Evolutionary conservation across 2,888 invertebrate genomes (phyloP).

Genomic region (Diplazon laetatorius): DNA sequence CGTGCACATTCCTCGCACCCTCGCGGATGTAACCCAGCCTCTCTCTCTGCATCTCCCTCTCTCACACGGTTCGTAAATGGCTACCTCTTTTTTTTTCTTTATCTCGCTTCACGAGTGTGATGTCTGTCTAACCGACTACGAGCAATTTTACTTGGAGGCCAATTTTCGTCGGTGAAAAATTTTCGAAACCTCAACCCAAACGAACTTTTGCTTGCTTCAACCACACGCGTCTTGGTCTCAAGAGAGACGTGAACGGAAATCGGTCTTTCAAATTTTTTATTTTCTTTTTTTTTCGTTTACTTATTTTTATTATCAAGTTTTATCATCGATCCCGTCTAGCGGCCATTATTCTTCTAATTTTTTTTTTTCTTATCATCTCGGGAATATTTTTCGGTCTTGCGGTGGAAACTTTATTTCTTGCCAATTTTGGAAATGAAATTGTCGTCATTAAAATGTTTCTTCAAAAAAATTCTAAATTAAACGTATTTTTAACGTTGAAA

Average conservation of each 20-base stretch:
- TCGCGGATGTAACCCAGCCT: slow-evolving; percentile 42
- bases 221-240: not conserved
- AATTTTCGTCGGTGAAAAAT: slow-evolving; percentile 46
- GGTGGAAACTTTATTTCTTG: no score
- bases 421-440: no score
- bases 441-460: no score
- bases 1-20: slow-evolving; percentile 28
- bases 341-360: not conserved
- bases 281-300: no score
- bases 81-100: slow-evolving; percentile 2
- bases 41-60: not conserved
- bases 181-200: slow-evolving; percentile 10
- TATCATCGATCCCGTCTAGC: no score
- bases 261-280: no score
- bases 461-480: no score
- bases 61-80: not conserved
- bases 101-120: not conserved
- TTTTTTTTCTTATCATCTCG: no score
- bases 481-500: no score
- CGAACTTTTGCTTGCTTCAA: no score
- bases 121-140: slow-evolving; percentile 11
- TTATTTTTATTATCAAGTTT: no score
- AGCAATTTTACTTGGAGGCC: slow-evolving; percentile 38
- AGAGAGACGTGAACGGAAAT: not conserved
- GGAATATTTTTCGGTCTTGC: no score